Evolutionary conservation across 2,113 vertebrate genomes (phyloP).

Genomic region (Fulica atra): DNA sequence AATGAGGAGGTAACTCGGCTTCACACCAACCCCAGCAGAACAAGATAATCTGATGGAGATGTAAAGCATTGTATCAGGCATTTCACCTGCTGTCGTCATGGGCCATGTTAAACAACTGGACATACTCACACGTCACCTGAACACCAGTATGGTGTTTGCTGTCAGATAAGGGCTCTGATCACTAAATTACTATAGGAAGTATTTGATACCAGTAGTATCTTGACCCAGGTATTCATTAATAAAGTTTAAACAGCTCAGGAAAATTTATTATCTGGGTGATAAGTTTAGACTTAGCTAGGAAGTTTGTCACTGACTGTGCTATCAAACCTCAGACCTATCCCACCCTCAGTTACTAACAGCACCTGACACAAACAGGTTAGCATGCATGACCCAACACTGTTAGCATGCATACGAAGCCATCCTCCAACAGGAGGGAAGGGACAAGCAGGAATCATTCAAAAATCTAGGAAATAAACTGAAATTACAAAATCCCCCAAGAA

Average conservation of each 20-base stretch:
- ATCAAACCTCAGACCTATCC: neutral
- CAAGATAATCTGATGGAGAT: neutral
- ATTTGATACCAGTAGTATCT: neutral
- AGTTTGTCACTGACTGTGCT: neutral
- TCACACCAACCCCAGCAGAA: neutral
- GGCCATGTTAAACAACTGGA: neutral
- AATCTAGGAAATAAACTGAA: neutral
- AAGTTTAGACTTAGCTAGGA: neutral
- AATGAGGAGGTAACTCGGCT: fast-evolving
- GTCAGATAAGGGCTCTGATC: neutral
- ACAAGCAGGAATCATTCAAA: neutral
- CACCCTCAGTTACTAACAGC: neutral
- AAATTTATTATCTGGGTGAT: neutral
- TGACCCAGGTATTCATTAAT: neutral
- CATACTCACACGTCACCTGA: neutral
- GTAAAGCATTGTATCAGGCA: neutral
- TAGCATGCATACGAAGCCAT: neutral
- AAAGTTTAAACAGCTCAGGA: neutral
- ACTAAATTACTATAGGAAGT: neutral
- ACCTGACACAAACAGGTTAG: neutral
- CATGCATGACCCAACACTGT: neutral
- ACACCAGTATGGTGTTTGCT: neutral
- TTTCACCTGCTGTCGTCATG: neutral
- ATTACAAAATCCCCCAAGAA: neutral
- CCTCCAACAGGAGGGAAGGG: neutral